A percentile compares a stretch with the other conserved stretches of the same genome.
Conservation (phyloP, 1,140 invertebrate genomes). For the Drosophila orena region DNA sequence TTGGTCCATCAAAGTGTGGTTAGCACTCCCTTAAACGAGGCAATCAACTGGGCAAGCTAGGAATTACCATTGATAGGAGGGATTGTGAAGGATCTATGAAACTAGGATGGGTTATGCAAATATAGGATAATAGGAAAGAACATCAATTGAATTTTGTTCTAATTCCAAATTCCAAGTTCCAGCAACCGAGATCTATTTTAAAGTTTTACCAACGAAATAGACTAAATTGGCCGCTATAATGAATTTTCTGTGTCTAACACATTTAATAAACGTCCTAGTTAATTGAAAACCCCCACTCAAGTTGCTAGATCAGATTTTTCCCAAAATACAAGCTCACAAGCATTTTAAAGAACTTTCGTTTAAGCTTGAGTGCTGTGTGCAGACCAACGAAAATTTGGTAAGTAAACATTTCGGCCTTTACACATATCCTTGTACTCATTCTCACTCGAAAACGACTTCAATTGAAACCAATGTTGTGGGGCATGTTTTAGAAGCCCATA, state of each 20-base stretch:
- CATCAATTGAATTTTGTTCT: not conserved
- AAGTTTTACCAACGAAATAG: no score
- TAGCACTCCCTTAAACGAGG: constrained; percentile 25
- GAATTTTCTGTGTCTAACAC: no score
- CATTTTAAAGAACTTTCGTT: constrained; percentile 1
- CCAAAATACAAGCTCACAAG: not conserved
- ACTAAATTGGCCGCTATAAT: no score
- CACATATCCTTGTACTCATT: not conserved
- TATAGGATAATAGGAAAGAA: not conserved
- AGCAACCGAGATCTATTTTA: no score
- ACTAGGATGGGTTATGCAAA: not conserved
- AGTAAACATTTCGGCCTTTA: constrained; percentile 22
- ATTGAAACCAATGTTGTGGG: constrained; percentile 9
- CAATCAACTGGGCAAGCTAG: constrained; percentile 12
- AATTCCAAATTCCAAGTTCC: no score
- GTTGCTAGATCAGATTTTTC: not conserved
- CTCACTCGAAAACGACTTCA: constrained; percentile 8
- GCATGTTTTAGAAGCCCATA: constrained; percentile 40
- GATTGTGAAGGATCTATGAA: not conserved
- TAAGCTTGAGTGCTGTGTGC: not conserved
- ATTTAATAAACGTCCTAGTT: not conserved
- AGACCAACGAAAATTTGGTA: constrained; percentile 15
- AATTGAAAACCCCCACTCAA: not conserved
- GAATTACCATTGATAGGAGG: constrained; percentile 17
- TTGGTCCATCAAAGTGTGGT: constrained; percentile 38